Percentiles rank a stretch among this genome's conserved stretches.
Evolutionary conservation across 2,797 vertebrate species (phyloP).

Genomic region (Acipenser oxyrinchus): DNA sequence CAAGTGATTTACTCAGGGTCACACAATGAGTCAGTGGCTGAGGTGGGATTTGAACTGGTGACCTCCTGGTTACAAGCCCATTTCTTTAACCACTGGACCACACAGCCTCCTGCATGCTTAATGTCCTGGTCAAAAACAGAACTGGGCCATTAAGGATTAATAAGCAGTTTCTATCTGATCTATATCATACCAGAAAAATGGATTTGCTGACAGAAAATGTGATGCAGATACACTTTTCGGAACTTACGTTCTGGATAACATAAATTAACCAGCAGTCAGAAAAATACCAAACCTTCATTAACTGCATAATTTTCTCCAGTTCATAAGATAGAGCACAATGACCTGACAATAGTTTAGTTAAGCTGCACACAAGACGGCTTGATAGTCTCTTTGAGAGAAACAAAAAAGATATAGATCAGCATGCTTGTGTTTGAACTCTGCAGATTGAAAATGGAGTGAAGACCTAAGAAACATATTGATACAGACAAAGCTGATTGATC

Average conservation of each 20-base stretch:
- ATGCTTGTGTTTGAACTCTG: too few species aligned
- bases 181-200: background rate
- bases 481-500: too few species aligned
- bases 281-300: background rate
- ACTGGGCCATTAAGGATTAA: background rate
- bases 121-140: background rate
- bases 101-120: background rate
- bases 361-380: background rate
- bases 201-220: background rate
- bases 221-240: too few species aligned
- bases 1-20: too few species aligned
- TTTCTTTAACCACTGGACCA: too few species aligned
- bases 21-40: too few species aligned
- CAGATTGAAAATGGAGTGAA: too few species aligned
- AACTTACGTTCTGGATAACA: background rate
- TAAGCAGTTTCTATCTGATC: background rate
- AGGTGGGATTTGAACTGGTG: too few species aligned
- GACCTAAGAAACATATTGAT: too few species aligned
- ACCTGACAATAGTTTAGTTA: background rate
- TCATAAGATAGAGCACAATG: background rate
- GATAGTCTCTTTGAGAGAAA: background rate
- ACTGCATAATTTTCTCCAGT: background rate
- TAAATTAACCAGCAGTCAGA: background rate
- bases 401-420: too few species aligned
- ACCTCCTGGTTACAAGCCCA: too few species aligned